A percentile compares a stretch with the other conserved stretches of the same genome.
phyloP scores from a whole-genome alignment of 2,888 invertebrate genomes.

The Phorcus lineatus region DNA sequence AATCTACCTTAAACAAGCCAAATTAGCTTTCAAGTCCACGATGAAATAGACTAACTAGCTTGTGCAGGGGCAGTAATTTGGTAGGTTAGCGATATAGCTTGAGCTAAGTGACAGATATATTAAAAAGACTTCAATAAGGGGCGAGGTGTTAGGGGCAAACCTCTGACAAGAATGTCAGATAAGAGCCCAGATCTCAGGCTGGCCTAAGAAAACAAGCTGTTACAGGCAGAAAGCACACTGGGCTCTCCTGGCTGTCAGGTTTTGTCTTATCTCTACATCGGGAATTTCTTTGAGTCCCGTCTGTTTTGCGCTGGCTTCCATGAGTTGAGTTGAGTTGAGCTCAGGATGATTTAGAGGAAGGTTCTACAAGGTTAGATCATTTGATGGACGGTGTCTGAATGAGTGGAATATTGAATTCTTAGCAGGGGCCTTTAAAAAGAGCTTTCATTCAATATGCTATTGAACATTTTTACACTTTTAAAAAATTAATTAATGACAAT shows the following conservation, averaged over 20 bases:
- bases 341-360: too few species aligned
- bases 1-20: constrained; percentile 23
- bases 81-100: background rate
- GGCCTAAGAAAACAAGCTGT: background rate
- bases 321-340: too few species aligned
- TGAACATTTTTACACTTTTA: too few species aligned
- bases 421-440: too few species aligned
- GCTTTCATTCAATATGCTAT: too few species aligned
- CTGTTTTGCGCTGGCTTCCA: background rate
- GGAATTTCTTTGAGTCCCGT: constrained; percentile 23
- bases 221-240: constrained; percentile 20
- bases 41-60: background rate
- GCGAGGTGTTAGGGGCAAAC: background rate
- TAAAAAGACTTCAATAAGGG: background rate
- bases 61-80: background rate
- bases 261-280: background rate
- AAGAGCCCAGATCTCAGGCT: background rate
- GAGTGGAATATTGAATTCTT: too few species aligned
- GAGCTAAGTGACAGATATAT: background rate
- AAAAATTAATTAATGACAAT: too few species aligned
- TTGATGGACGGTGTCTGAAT: too few species aligned
- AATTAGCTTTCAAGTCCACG: constrained; percentile 16
- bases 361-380: too few species aligned
- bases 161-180: constrained; percentile 22
- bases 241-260: background rate